These are phyloP conservation scores for Procambarus virginalis DNA, from an alignment of 1,140 invertebrate species.

Conservation along the genomic window DNA sequence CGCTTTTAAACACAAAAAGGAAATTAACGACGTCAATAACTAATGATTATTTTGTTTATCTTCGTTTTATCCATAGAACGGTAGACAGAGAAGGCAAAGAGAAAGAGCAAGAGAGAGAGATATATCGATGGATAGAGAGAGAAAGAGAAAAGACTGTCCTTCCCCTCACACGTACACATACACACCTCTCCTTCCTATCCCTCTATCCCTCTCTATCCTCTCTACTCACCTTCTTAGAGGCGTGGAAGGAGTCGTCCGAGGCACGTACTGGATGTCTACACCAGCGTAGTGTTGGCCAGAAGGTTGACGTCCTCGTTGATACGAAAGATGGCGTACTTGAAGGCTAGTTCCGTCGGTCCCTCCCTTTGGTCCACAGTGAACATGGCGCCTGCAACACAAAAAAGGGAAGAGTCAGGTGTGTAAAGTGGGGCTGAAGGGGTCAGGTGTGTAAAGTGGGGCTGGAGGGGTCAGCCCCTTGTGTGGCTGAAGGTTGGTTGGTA, in stretches of 20 bases:
- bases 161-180: too few relatives aligned
- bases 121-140: too few relatives aligned
- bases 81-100: too few relatives aligned
- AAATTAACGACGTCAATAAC: too few relatives aligned
- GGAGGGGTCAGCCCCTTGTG: too few relatives aligned
- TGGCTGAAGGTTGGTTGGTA: too few relatives aligned
- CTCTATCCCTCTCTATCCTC: background rate
- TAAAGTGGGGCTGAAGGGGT: too few relatives aligned
- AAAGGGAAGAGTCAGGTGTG: background rate
- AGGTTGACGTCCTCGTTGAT: conserved; percentile 90
- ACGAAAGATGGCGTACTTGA: conserved; percentile 93
- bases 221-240: conserved; percentile 87
- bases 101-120: too few relatives aligned
- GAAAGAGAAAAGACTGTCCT: too few relatives aligned
- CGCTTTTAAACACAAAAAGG: too few relatives aligned
- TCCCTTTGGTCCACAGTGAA: conserved; percentile 92
- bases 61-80: too few relatives aligned
- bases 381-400: conserved; percentile 83
- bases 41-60: too few relatives aligned
- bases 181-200: background rate
- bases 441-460: background rate
- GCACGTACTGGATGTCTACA: conserved; percentile 94
- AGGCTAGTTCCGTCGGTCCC: conserved; percentile 88
- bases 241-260: conserved; percentile 90
- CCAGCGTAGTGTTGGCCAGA: conserved; percentile 87